Percentiles rank a stretch among this genome's conserved stretches.
phyloP scores from a whole-genome alignment of 2,113 vertebrate species.

The Chelonoidis abingdonii region DNA sequence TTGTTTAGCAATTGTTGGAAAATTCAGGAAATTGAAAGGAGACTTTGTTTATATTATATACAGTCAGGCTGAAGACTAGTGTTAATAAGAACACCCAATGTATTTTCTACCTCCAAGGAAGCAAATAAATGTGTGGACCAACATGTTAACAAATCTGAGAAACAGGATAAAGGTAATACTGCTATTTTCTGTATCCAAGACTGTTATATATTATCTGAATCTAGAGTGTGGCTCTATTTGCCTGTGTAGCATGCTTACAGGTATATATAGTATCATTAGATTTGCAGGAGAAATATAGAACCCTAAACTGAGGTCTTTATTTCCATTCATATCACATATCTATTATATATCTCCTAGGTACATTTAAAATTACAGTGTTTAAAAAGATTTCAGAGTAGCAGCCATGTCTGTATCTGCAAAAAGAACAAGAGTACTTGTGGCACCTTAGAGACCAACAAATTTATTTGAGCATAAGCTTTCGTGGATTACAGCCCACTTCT shows the following conservation, averaged over 20 bases:
- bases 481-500: too few species aligned
- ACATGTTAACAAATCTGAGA: not conserved
- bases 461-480: too few species aligned
- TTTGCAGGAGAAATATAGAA: not conserved
- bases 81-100: constrained; percentile 47
- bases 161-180: not conserved
- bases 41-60: constrained; percentile 17
- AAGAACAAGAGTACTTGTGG: too few species aligned
- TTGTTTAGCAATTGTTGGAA: constrained; percentile 5
- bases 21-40: not conserved
- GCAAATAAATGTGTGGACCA: not conserved
- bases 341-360: not conserved
- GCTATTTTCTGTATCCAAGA: not conserved
- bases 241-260: not conserved
- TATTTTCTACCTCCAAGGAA: not conserved
- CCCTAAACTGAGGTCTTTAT: not conserved
- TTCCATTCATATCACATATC: not conserved
- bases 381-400: not conserved
- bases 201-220: not conserved
- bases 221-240: not conserved
- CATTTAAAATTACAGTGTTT: not conserved
- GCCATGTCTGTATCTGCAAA: too few species aligned
- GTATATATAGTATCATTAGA: not conserved
- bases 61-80: constrained; percentile 11
- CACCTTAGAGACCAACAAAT: too few species aligned